These are phyloP conservation scores for Uromys caudimaculatus DNA, from an alignment of 2,797 vertebrate genomes.

Conservation along the genomic window DNA sequence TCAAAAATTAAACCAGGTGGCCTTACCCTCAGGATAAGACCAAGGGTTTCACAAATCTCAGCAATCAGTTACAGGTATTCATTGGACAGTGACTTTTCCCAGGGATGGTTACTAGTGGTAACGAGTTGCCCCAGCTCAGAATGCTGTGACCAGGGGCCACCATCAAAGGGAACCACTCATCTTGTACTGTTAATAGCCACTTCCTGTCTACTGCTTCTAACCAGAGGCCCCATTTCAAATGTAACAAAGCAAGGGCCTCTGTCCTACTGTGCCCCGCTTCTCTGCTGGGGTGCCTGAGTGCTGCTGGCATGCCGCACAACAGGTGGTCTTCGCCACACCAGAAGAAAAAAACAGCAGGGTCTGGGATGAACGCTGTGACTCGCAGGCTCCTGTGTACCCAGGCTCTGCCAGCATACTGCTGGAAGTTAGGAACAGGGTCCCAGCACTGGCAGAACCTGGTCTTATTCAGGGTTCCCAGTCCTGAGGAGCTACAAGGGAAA, in stretches of 20 bases:
- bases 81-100: neutral
- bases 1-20: neutral
- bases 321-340: neutral
- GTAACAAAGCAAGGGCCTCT: neutral
- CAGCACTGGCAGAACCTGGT: neutral
- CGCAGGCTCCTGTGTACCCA: neutral
- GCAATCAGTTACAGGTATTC: neutral
- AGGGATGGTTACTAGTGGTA: neutral
- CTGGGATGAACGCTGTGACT: neutral
- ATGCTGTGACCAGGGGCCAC: neutral
- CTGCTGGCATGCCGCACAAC: no score
- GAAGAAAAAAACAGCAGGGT: neutral
- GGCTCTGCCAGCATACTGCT: neutral
- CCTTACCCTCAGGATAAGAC: neutral
- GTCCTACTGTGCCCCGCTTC: neutral
- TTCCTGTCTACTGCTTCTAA: slow-evolving; percentile 1
- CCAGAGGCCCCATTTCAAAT: slow-evolving; percentile 20
- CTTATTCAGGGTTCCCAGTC: neutral
- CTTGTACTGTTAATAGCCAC: neutral
- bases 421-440: neutral
- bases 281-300: neutral
- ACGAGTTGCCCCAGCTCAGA: neutral
- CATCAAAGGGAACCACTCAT: neutral
- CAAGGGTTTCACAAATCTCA: neutral
- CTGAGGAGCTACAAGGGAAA: neutral